Percentiles rank a stretch among this genome's conserved stretches.
Conservation (phyloP, 2,888 invertebrate genomes). For the Nineta flava region DNA sequence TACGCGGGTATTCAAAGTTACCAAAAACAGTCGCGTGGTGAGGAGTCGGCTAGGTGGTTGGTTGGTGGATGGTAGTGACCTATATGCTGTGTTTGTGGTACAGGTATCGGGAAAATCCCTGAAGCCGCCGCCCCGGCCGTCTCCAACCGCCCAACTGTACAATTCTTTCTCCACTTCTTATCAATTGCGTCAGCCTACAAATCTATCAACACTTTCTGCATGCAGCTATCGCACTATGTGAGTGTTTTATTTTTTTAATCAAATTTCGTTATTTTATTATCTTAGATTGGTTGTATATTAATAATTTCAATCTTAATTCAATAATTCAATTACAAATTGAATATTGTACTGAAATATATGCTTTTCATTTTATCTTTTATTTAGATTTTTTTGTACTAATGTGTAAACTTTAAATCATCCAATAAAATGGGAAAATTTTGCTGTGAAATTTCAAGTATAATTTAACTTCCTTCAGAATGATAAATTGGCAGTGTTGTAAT, state of each 20-base stretch:
- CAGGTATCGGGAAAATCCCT: slow-evolving; percentile 24
- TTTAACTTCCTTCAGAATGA: no score
- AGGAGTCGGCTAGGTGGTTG: slow-evolving; percentile 23
- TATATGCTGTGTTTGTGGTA: slow-evolving; percentile 31
- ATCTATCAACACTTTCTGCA: slow-evolving; percentile 2
- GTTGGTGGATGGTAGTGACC: slow-evolving; percentile 22
- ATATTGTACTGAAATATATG: background rate
- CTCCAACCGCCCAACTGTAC: slow-evolving; percentile 28
- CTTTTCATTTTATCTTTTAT: background rate
- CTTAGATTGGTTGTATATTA: background rate
- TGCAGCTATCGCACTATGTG: background rate
- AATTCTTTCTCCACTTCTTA: slow-evolving; percentile 1
- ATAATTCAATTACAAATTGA: background rate
- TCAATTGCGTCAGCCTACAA: background rate
- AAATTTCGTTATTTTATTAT: background rate
- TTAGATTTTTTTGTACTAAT: background rate
- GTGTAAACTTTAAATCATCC: background rate
- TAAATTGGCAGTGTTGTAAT: no score
- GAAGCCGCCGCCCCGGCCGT: slow-evolving; percentile 23
- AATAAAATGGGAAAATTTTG: background rate
- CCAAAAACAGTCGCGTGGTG: slow-evolving; percentile 28
- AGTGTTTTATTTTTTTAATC: background rate
- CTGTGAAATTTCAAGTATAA: no score
- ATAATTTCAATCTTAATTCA: background rate
- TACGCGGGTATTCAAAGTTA: no score